These are phyloP conservation scores for Gambusia holbrooki DNA, from an alignment of 2,113 vertebrate genomes.

Conservation along the genomic window DNA sequence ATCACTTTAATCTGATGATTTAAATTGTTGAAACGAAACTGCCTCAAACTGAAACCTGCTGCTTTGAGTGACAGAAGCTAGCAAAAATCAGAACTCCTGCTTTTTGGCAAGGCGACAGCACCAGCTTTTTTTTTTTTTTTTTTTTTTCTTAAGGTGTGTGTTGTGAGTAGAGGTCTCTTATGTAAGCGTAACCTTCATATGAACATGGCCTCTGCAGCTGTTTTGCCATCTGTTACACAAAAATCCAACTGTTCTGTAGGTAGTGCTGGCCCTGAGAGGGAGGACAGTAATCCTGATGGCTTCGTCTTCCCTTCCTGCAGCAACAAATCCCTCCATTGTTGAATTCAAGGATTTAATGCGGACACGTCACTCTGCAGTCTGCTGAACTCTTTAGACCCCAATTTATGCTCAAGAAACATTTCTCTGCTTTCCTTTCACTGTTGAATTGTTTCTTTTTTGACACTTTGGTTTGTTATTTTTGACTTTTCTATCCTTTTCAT, in stretches of 20 bases:
- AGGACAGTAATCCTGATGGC: slow-evolving; percentile 16
- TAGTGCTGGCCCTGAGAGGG: slow-evolving; percentile 26
- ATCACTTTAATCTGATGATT: not conserved
- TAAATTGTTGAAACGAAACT: not conserved
- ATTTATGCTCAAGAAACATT: slow-evolving; percentile 5
- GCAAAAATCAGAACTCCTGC: not conserved
- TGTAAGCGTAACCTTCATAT: slow-evolving; percentile 54
- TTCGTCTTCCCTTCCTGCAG: slow-evolving; percentile 9
- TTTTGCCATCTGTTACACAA: slow-evolving; percentile 54
- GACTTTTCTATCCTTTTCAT: too few species aligned
- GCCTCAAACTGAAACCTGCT: not conserved
- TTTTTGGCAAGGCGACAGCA: not conserved
- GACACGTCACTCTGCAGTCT: not conserved
- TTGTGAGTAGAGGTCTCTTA: slow-evolving; percentile 29
- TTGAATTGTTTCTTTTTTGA: not conserved
- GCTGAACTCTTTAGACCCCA: not conserved
- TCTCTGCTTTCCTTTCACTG: not conserved
- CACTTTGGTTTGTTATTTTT: not conserved
- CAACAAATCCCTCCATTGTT: not conserved
- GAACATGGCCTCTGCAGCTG: slow-evolving; percentile 51
- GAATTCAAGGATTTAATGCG: not conserved
- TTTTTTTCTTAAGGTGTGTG: slow-evolving; percentile 18
- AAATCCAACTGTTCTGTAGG: slow-evolving; percentile 21
- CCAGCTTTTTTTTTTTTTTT: not conserved
- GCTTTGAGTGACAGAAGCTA: not conserved